A percentile compares a stretch with the other conserved stretches of the same genome.
Conservation (phyloP, 2,113 vertebrate species). For the Neodontobutis hainanensis region DNA sequence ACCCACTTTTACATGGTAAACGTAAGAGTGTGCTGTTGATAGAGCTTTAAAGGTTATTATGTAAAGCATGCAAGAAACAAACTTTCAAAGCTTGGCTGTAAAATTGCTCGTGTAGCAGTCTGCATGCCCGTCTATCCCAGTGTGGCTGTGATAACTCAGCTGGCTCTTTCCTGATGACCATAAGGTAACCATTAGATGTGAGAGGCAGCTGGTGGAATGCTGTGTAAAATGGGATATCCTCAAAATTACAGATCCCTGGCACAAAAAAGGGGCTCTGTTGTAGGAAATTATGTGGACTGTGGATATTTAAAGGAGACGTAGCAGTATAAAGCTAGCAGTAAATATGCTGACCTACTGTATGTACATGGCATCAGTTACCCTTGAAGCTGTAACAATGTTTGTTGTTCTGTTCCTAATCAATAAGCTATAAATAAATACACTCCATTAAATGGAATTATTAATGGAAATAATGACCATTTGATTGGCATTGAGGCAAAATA, state of each 20-base stretch:
- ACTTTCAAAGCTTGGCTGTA: constrained; percentile 24
- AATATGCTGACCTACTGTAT: too few species aligned
- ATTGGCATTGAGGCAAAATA: constrained; percentile 12
- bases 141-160: constrained; percentile 61
- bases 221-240: constrained; percentile 59
- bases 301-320: not conserved
- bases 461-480: too few species aligned
- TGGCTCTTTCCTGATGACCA: constrained; percentile 64
- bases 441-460: too few species aligned
- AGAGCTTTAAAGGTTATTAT: too few species aligned
- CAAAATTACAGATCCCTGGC: constrained; percentile 41
- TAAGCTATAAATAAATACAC: too few species aligned
- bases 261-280: constrained; percentile 36
- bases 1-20: too few species aligned
- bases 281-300: constrained; percentile 17
- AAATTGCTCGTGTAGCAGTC: constrained; percentile 64
- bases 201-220: constrained; percentile 53
- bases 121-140: constrained; percentile 55
- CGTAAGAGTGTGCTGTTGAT: too few species aligned
- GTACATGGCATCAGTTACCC: too few species aligned
- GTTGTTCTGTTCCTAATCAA: too few species aligned
- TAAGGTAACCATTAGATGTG: constrained; percentile 71
- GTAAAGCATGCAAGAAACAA: too few species aligned
- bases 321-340: not conserved
- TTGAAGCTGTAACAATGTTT: too few species aligned